Percentiles rank a stretch among this genome's conserved stretches.
Conservation (phyloP, 2,797 vertebrate species). For the Anas bahamensis region DNA sequence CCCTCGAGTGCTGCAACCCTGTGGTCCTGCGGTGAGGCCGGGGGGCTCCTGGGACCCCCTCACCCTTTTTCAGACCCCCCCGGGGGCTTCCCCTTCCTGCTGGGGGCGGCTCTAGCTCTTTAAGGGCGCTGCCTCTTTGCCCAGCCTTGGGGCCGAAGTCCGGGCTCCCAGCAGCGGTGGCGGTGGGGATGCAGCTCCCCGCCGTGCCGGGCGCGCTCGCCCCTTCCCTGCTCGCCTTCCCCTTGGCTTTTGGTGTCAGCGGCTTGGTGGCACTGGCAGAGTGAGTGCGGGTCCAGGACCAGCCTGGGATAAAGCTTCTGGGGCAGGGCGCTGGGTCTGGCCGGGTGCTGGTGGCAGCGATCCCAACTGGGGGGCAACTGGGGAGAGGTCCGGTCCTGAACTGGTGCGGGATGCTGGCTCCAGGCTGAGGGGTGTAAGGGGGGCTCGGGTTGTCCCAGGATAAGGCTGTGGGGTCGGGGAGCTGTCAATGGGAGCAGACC, state of each 20-base stretch:
- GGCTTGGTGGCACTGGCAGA: conserved; percentile 80
- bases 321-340: background rate
- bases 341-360: background rate
- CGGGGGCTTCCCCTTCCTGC: too few relatives aligned
- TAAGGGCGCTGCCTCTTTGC: background rate
- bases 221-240: conserved; percentile 86
- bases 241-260: conserved; percentile 84
- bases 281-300: conserved; percentile 78
- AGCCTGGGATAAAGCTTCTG: background rate
- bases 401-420: background rate
- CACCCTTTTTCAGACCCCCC: too few relatives aligned
- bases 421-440: background rate
- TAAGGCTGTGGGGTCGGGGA: background rate
- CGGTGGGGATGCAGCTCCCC: conserved; percentile 57
- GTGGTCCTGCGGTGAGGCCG: too few relatives aligned
- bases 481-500: background rate
- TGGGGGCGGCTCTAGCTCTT: background rate
- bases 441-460: background rate
- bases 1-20: background rate
- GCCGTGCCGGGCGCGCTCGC: conserved; percentile 27
- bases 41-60: background rate
- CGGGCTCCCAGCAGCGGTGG: background rate
- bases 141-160: background rate
- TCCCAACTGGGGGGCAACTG: background rate
- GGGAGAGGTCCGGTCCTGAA: background rate